These are phyloP conservation scores for Rhynchopsitta pachyrhyncha DNA, from an alignment of 2,113 vertebrate species.

Conservation along the genomic window DNA sequence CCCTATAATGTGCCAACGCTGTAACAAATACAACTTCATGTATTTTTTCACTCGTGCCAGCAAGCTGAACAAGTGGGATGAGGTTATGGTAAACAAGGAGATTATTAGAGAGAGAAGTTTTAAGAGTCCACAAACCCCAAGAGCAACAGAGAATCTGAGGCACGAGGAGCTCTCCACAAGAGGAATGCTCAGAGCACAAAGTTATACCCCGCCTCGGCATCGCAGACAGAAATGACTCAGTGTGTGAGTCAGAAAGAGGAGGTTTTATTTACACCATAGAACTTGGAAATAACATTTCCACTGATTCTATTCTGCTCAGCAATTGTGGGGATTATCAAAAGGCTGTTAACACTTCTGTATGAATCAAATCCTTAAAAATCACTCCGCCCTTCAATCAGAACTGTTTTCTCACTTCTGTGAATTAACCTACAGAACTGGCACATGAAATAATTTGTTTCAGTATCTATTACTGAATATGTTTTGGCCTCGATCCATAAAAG, in stretches of 20 bases:
- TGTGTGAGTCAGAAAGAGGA: slow-evolving; percentile 61
- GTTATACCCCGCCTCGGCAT: not conserved
- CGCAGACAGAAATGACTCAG: slow-evolving; percentile 52
- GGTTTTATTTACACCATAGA: slow-evolving; percentile 61
- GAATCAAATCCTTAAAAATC: slow-evolving; percentile 66
- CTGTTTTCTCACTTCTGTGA: slow-evolving; percentile 65
- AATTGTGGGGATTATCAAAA: slow-evolving; percentile 55
- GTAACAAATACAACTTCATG: not conserved
- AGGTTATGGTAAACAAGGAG: slow-evolving; percentile 36
- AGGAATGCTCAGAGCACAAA: not conserved
- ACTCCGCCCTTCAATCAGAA: slow-evolving; percentile 60
- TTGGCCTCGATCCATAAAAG: slow-evolving; percentile 59
- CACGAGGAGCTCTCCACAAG: not conserved
- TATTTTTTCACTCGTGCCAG: not conserved
- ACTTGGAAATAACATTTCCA: slow-evolving; percentile 65
- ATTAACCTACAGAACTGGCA: slow-evolving; percentile 66
- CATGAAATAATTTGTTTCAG: slow-evolving; percentile 63
- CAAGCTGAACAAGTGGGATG: slow-evolving; percentile 14
- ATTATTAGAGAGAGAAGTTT: not conserved
- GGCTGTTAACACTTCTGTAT: slow-evolving; percentile 60
- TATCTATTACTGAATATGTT: slow-evolving; percentile 62
- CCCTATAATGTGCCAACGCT: not conserved
- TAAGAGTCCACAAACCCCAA: slow-evolving; percentile 3
- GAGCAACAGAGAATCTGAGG: not conserved
- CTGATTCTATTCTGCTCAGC: slow-evolving; percentile 56